phyloP scores from a whole-genome alignment of 2,113 vertebrate genomes.

The Aptenodytes forsteri region DNA sequence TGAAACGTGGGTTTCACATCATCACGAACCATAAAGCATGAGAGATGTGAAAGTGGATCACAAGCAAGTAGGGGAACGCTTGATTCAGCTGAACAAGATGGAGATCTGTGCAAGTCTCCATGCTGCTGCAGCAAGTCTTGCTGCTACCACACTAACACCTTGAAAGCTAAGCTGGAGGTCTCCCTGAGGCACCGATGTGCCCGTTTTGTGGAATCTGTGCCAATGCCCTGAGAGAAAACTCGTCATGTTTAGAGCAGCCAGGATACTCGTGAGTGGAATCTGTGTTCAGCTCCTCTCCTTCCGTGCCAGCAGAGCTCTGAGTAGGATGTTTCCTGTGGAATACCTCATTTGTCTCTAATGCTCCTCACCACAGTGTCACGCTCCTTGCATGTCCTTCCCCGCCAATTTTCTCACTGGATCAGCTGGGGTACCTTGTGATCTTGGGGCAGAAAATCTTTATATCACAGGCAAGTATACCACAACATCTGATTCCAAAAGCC shows the following conservation, averaged over 20 bases:
- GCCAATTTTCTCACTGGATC: neutral
- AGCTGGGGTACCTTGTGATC: neutral
- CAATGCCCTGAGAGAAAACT: neutral
- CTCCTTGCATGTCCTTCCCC: neutral
- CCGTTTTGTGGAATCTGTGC: neutral
- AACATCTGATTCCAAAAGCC: neutral
- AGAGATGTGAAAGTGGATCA: neutral
- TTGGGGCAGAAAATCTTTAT: neutral
- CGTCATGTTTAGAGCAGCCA: neutral
- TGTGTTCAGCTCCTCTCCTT: neutral
- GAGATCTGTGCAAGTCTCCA: neutral
- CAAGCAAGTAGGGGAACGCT: fast-evolving
- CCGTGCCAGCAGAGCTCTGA: neutral
- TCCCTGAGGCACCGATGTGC: neutral
- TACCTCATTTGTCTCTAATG: neutral
- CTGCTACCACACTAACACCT: neutral
- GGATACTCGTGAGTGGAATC: neutral
- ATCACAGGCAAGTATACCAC: neutral
- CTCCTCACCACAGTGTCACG: neutral
- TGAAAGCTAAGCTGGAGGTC: neutral
- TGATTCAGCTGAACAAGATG: neutral
- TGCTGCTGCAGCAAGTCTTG: neutral
- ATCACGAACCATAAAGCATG: neutral
- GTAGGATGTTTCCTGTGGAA: neutral
- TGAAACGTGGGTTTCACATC: neutral